These are phyloP conservation scores for Mus minutoides DNA, from an alignment of 2,797 vertebrate genomes.

Conservation along the genomic window DNA sequence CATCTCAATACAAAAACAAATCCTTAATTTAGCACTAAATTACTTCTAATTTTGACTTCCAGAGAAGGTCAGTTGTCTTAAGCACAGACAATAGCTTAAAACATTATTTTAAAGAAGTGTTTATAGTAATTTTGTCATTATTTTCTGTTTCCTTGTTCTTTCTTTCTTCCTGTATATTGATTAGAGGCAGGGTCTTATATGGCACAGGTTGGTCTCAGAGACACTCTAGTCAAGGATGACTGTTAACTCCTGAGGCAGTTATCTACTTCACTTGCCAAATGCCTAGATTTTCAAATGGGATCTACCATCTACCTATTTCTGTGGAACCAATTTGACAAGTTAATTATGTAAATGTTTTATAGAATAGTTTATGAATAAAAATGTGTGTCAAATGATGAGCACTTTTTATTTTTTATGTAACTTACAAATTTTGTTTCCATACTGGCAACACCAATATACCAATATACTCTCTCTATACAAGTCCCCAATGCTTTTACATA, in stretches of 20 bases:
- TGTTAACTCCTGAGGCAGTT: background rate
- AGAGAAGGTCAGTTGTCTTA: background rate
- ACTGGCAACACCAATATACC: background rate
- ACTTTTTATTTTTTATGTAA: background rate
- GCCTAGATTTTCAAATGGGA: no score
- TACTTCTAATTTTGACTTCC: background rate
- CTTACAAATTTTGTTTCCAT: background rate
- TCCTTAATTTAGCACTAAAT: background rate
- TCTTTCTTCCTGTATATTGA: background rate
- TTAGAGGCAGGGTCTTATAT: background rate
- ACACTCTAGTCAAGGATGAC: background rate
- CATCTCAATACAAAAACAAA: background rate
- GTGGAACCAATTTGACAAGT: background rate
- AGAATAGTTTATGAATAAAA: background rate
- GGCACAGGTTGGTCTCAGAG: background rate
- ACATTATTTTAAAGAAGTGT: background rate
- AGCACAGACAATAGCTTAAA: background rate
- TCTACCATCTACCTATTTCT: background rate
- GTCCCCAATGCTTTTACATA: background rate
- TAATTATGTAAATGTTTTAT: background rate
- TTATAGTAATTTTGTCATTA: slow-evolving; percentile 15
- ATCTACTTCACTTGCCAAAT: background rate
- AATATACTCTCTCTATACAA: background rate
- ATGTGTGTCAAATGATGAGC: background rate
- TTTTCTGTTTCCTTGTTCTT: background rate